Base-by-base conservation (phyloP, 2,797 vertebrate genomes). In the Crenichthys baileyi region DNA sequence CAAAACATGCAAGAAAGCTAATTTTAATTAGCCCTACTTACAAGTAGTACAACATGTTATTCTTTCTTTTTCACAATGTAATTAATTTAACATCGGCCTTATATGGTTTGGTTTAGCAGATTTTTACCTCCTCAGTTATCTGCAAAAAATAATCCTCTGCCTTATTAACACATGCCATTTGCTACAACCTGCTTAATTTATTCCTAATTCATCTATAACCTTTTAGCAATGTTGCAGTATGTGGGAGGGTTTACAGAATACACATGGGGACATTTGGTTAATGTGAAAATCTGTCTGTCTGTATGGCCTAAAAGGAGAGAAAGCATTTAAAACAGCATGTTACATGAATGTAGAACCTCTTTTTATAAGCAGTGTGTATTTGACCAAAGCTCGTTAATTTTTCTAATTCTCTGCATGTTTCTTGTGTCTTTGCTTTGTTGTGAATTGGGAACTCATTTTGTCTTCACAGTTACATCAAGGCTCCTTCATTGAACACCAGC, bases 391-490 rank as follows among this genome's bases (percentile, higher is more conserved):
- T 78, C 11, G 79, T 72, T 83, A 3, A 84, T 78, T 84, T 55
- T 44, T 6, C 36, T 16, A 31, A 16, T 74, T 77, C 7, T 61
- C 58, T 13, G 50, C 48, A 72, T 79, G 65, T 79, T 86, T 82
- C n/a, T 70, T 20, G 76, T 83, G 36, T 72, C 36, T 26, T 29
- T 58, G 41, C 41, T 73, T 67, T 4, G 53, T 7, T 51, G 3
- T 20, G 44, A 46, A 46, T 70, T 13, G 26, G 60, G 2, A 15
- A 58, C 13, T 31, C 55, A 75, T 75, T 87, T 63, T 73, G 50
- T 72, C 79, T 78, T 76, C 72, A 85, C 79, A 85, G 83, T 83
- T 36, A 87, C 82, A 88, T 87, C 89, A 85, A 82, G 82, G 87
- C 82, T 87, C 75, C 67, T 53, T 76, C 81, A 63, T 85, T 83